Evolutionary conservation across 2,113 vertebrate species (phyloP), one percentile per base, ranked within the genome.

Genomic region (Gymnorhina tibicen): DNA sequence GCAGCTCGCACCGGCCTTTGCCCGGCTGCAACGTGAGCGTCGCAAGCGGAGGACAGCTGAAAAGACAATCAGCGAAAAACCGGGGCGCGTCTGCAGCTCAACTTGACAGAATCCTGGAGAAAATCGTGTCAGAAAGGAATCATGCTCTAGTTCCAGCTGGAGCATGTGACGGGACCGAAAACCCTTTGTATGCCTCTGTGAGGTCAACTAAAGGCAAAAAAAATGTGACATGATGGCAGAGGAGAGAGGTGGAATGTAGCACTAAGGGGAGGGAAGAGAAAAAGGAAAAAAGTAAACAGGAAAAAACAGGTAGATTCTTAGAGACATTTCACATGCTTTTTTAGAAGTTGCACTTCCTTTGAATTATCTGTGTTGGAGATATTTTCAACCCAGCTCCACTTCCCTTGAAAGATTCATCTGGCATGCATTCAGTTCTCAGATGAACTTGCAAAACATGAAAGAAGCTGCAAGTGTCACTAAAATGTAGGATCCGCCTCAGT

Each of bases 371-470:
- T 60, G 68, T 52, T 87, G 88, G 68, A 94, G 76, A 27, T 82
- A 94, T 56, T 93, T 92, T 87, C 72, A 91, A 81, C 76, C 14
- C 53, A 89, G 56, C 83, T 81, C 72, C 4, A 7, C 47, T 96
- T 94, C 83, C 92, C 90, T 92, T 96, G 85, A 96, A 96, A 93
- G 88, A 88, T 94, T 73, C 63, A 91, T 81, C 44, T 93, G 87
- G 90, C 82, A 68, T 27, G 58, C 32, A 74, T 72, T 93, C 82
- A 91, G 63, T 33, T 93, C 90, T 94, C 56, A 3, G 68, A 55
- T 95, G 75, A 93, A 89, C 87, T 93, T 80, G 75, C 47, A 91
- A 81, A 95, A 91, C 59, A 84, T 75, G 68, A 91, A 81, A 95
- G 79, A 90, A 81, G 76, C 52, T 92, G 42, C 47, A 75, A 84